Percentiles rank a stretch among this genome's conserved stretches.
phyloP scores from a whole-genome alignment of 92 coral and sea anemone genomes.

The Epizoanthus illoricatus region DNA sequence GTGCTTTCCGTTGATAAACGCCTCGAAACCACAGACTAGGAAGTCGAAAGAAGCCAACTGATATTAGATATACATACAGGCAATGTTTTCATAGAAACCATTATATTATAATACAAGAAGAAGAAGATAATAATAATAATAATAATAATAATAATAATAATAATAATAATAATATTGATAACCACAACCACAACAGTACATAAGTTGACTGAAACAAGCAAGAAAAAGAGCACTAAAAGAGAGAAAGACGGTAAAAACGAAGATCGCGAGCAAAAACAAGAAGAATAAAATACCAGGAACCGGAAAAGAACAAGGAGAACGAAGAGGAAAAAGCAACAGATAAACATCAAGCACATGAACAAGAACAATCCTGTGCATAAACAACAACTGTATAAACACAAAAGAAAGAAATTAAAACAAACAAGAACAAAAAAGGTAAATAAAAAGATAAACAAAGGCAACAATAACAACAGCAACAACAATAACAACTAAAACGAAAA shows the following conservation, averaged over 20 bases:
- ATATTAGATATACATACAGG: neutral
- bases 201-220: neutral
- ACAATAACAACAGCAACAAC: too few species aligned
- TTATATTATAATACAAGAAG: too few species aligned
- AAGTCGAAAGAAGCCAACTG: neutral
- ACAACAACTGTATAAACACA: too few species aligned
- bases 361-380: too few species aligned
- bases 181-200: neutral
- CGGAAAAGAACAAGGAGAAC: neutral
- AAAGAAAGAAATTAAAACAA: too few species aligned
- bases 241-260: neutral
- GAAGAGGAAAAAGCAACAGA: too few species aligned
- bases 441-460: too few species aligned
- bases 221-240: neutral
- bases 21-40: conserved; percentile 95
- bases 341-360: too few species aligned
- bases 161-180: neutral
- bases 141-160: too few species aligned
- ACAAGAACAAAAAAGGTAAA: too few species aligned
- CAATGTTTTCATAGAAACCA: too few species aligned
- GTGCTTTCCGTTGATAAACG: conserved; percentile 96
- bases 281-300: neutral
- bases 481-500: too few species aligned
- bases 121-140: neutral
- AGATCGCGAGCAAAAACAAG: neutral